Evolutionary conservation across 1,140 invertebrate genomes (phyloP).

Genomic region (Mamestra configurata): DNA sequence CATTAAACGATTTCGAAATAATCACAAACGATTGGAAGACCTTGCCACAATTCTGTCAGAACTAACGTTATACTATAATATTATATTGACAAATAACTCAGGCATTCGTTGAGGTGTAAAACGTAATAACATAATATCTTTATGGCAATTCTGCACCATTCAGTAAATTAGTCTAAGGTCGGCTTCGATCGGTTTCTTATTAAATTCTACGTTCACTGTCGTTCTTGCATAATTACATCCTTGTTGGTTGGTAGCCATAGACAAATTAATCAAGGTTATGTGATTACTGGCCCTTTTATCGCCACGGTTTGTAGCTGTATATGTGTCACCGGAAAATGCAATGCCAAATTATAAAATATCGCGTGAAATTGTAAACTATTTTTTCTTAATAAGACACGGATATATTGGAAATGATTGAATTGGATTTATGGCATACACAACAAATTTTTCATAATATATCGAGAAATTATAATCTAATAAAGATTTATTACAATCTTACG

Average conservation of each 20-base stretch:
- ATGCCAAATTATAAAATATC: too few species aligned
- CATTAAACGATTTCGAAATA: not conserved
- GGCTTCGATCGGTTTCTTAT: slow-evolving; percentile 37
- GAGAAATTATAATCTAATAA: too few species aligned
- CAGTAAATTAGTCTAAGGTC: slow-evolving; percentile 34
- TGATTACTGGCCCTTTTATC: not conserved
- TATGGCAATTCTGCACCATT: slow-evolving; percentile 5
- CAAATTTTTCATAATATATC: too few species aligned
- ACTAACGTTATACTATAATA: not conserved
- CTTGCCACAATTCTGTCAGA: slow-evolving; percentile 23
- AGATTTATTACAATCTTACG: too few species aligned
- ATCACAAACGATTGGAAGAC: slow-evolving; percentile 13
- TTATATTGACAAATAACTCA: slow-evolving; percentile 25
- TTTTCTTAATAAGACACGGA: too few species aligned
- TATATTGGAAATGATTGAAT: too few species aligned
- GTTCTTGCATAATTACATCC: slow-evolving; percentile 65
- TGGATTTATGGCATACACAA: too few species aligned
- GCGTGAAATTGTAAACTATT: too few species aligned
- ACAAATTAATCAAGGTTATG: slow-evolving; percentile 29
- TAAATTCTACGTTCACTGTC: slow-evolving; percentile 57
- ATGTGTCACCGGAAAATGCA: too few species aligned
- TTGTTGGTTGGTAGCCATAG: slow-evolving; percentile 49
- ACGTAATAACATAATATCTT: not conserved
- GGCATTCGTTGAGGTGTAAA: not conserved
- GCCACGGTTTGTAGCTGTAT: not conserved